A percentile compares a stretch with the other conserved stretches of the same genome.
Conservation (phyloP, 2,888 invertebrate genomes). For the Eilema depressum region DNA sequence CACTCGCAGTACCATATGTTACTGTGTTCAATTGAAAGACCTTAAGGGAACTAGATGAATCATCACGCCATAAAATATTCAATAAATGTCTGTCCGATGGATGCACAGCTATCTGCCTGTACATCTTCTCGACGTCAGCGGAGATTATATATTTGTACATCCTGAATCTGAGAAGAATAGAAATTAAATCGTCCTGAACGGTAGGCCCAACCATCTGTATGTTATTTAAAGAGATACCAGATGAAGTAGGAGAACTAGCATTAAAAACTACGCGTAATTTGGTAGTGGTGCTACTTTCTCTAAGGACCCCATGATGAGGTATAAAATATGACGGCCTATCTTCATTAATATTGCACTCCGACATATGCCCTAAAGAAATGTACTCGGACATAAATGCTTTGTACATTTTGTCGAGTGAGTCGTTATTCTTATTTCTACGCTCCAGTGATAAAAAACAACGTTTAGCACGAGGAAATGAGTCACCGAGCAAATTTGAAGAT, state of each 20-base stretch:
- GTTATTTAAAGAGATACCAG: neutral
- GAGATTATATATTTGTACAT: neutral
- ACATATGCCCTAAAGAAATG: no score
- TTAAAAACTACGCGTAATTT: constrained; percentile 3
- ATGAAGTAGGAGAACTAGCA: constrained; percentile 4
- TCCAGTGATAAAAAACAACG: neutral
- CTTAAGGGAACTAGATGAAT: neutral
- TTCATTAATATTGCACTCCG: no score
- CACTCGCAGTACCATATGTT: neutral
- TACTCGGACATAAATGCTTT: neutral
- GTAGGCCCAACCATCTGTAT: no score
- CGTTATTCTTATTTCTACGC: constrained; percentile 3
- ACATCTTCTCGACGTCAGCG: neutral
- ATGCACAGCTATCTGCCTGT: neutral
- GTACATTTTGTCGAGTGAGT: neutral
- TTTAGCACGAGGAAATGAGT: no score
- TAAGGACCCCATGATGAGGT: neutral
- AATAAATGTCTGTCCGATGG: neutral
- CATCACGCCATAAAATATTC: neutral
- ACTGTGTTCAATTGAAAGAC: neutral
- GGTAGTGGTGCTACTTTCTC: constrained; percentile 2
- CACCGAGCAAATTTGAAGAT: no score
- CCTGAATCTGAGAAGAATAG: no score
- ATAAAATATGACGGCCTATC: no score
- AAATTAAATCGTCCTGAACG: no score